A percentile compares a stretch with the other conserved stretches of the same genome.
Conservation (phyloP, 2,888 invertebrate genomes). For the Malacosoma neustria region DNA sequence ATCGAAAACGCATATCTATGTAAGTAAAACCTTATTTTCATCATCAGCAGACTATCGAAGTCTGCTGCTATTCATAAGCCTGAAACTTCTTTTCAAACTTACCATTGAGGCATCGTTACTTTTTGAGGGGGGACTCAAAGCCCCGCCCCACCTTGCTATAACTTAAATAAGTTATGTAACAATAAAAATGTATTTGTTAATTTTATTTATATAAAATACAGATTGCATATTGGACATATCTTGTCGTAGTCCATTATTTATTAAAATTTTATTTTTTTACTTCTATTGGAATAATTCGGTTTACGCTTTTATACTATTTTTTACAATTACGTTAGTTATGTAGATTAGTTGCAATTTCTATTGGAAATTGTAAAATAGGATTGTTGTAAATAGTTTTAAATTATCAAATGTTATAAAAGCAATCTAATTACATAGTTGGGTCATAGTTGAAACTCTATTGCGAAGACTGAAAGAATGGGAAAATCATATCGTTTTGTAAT, state of each 20-base stretch:
- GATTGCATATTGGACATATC: no score
- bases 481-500: constrained; percentile 73
- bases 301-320: constrained; percentile 44
- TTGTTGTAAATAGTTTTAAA: constrained; percentile 54
- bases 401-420: constrained; percentile 42
- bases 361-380: constrained; percentile 44
- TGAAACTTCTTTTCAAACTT: no score
- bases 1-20: no score
- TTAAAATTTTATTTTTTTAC: constrained; percentile 33
- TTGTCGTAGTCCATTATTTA: constrained; percentile 41
- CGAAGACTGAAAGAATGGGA: constrained; percentile 71
- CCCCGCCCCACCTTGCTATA: no score
- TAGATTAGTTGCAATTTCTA: constrained; percentile 42
- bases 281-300: constrained; percentile 28
- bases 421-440: constrained; percentile 56
- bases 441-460: constrained; percentile 65
- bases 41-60: no score
- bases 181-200: no score
- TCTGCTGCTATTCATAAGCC: no score
- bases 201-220: no score
- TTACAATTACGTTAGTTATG: constrained; percentile 32
- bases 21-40: no score
- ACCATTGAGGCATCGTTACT: no score
- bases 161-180: no score
- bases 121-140: no score